phyloP scores from a whole-genome alignment of 2,797 vertebrate species.

The Mionectes olivaceus region DNA sequence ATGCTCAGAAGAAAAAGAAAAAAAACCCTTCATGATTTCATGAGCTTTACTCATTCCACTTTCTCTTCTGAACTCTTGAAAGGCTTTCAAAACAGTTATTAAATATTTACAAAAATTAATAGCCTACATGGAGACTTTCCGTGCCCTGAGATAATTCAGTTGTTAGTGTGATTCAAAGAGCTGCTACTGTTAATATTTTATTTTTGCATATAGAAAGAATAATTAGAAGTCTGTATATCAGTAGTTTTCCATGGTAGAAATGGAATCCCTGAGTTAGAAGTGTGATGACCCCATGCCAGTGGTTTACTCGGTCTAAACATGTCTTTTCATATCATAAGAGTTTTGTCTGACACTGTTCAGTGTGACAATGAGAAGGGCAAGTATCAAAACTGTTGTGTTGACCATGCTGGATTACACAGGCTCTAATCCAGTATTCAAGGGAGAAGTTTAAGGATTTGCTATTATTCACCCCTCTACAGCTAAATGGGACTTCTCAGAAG shows the following conservation, averaged over 20 bases:
- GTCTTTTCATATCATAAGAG: neutral
- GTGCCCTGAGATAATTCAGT: neutral
- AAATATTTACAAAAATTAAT: neutral
- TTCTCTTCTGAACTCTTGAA: neutral
- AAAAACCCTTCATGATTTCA: neutral
- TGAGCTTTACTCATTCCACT: neutral
- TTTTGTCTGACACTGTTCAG: neutral
- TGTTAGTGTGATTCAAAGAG: neutral
- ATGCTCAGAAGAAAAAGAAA: neutral
- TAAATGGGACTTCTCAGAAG: neutral
- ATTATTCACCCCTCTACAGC: neutral
- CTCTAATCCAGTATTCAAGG: neutral
- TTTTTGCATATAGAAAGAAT: neutral
- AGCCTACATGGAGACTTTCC: neutral
- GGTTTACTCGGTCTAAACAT: neutral
- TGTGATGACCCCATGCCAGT: neutral
- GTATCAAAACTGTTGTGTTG: neutral
- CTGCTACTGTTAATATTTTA: neutral
- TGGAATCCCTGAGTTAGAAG: neutral
- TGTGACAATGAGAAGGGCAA: neutral
- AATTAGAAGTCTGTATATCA: neutral
- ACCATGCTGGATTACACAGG: neutral
- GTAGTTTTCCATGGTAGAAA: neutral
- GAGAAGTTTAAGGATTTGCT: neutral
- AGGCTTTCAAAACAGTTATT: neutral